These are phyloP conservation scores for Drosophila parthenogenetica DNA, from an alignment of 2,888 invertebrate genomes.

Conservation along the genomic window DNA sequence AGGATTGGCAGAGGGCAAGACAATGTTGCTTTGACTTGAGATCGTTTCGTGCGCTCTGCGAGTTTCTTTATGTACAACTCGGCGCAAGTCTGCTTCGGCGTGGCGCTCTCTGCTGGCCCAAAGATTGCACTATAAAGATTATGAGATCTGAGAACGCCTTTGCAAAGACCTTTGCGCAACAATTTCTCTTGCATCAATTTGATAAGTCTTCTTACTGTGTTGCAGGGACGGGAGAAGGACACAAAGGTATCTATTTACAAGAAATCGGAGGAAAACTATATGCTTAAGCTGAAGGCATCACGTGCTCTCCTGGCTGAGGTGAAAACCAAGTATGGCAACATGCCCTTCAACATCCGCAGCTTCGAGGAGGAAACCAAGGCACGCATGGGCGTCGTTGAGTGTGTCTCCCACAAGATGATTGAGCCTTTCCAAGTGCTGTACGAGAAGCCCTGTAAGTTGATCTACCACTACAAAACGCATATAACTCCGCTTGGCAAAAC, in stretches of 20 bases:
- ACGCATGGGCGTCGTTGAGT: conserved; percentile 98
- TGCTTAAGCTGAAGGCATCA: conserved; percentile 98
- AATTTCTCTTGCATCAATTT: conserved; percentile 1
- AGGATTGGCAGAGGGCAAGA: conserved; percentile 71
- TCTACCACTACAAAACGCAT: neutral
- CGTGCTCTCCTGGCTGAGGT: conserved; percentile 95
- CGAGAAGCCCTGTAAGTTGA: conserved; percentile 88
- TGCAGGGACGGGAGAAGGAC: conserved; percentile 94
- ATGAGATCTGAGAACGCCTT: conserved; percentile 85
- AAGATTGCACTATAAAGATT: conserved; percentile 83
- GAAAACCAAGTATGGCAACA: conserved; percentile 95
- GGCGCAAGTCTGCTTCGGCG: conserved; percentile 43
- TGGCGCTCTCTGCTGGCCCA: conserved; percentile 63
- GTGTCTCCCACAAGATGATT: conserved; percentile 98
- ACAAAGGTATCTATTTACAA: conserved; percentile 98
- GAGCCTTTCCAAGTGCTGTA: conserved; percentile 98
- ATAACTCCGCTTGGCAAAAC: conserved; percentile 70
- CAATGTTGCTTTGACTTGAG: conserved; percentile 38
- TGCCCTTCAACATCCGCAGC: conserved; percentile 98
- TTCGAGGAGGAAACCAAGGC: conserved; percentile 99
- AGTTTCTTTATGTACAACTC: conserved; percentile 11
- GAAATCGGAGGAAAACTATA: conserved; percentile 98
- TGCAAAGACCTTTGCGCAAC: neutral
- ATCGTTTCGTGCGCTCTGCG: conserved; percentile 49
- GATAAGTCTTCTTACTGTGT: conserved; percentile 27